Evolutionary conservation across 2,797 vertebrate species (phyloP).

Genomic region (Naso thynnoides): DNA sequence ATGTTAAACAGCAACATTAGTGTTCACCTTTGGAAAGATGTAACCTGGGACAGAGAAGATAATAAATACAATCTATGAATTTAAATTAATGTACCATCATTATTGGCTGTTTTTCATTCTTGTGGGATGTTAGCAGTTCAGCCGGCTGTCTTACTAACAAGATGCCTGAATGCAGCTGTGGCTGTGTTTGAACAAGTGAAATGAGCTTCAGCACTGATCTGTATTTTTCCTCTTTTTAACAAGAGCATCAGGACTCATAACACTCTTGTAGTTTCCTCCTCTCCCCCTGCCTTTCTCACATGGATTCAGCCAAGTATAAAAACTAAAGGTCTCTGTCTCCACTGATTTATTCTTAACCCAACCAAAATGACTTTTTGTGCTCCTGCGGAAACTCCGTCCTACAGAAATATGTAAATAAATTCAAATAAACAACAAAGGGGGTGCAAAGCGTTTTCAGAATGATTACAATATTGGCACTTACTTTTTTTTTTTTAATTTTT

Average conservation of each 20-base stretch:
- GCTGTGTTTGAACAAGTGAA: not conserved
- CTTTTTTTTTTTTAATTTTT: no score
- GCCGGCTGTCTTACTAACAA: not conserved
- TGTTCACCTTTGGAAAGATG: not conserved
- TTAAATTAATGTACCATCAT: not conserved
- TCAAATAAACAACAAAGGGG: not conserved
- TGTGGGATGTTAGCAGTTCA: not conserved
- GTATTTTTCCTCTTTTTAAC: constrained; percentile 23
- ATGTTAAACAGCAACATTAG: not conserved
- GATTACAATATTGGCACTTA: no score
- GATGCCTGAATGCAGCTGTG: not conserved
- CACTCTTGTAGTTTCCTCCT: constrained; percentile 5
- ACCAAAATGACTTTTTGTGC: constrained; percentile 1
- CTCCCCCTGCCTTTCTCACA: not conserved
- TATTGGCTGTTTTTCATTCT: not conserved
- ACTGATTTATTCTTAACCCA: constrained; percentile 14
- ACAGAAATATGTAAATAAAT: not conserved
- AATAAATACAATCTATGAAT: not conserved
- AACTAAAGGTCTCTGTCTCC: not conserved
- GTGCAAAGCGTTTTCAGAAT: no score
- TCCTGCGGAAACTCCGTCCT: not conserved
- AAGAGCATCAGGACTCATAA: constrained; percentile 11
- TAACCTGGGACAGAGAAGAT: not conserved
- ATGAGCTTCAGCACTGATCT: not conserved
- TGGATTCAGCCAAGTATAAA: constrained; percentile 6